phyloP scores from a whole-genome alignment of 1,140 invertebrate species.

The Leptopilina clavipes region DNA sequence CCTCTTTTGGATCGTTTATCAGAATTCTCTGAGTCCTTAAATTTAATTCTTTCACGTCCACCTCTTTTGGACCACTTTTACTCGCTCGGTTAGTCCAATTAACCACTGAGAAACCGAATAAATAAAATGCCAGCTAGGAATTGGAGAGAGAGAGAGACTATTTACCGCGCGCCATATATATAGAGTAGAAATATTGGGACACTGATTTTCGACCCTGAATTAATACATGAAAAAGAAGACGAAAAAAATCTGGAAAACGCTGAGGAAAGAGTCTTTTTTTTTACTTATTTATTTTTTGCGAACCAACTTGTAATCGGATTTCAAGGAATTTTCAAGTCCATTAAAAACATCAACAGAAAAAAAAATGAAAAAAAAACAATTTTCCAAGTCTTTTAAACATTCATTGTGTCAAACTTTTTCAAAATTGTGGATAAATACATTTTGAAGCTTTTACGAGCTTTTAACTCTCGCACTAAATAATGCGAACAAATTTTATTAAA shows the following conservation, averaged over 20 bases:
- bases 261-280: background rate
- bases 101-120: slow-evolving; percentile 10
- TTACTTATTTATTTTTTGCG: background rate
- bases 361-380: too few species aligned
- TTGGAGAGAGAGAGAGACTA: background rate
- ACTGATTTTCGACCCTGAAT: slow-evolving; percentile 28
- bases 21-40: background rate
- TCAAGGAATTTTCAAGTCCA: background rate
- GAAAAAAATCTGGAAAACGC: slow-evolving; percentile 22
- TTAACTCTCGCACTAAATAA: too few species aligned
- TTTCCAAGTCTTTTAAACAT: background rate
- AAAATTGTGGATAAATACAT: too few species aligned
- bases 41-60: slow-evolving; percentile 20
- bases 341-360: background rate
- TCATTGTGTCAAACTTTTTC: background rate
- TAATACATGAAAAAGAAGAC: background rate
- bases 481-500: too few species aligned
- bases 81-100: slow-evolving; percentile 22
- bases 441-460: too few species aligned
- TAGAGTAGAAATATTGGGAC: too few species aligned
- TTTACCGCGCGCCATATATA: too few species aligned
- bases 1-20: slow-evolving; percentile 7
- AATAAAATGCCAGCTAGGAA: slow-evolving; percentile 21
- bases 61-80: slow-evolving; percentile 22
- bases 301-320: slow-evolving; percentile 20